phyloP scores from a whole-genome alignment of 2,797 vertebrate species.

The Phalanger gymnotis region DNA sequence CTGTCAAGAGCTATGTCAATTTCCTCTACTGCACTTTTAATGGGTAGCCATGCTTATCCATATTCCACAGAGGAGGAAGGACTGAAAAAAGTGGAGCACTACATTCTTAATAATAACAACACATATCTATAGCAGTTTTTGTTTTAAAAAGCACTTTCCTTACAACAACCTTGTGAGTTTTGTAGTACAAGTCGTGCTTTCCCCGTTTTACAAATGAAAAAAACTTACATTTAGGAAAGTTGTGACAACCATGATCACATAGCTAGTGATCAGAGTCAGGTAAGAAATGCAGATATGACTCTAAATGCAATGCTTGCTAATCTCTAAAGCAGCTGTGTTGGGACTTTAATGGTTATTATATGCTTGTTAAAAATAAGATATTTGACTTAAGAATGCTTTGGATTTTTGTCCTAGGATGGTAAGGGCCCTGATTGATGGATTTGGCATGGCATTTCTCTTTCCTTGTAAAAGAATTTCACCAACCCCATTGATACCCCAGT shows the following conservation, averaged over 20 bases:
- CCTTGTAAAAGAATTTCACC: background rate
- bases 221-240: background rate
- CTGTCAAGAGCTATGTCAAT: background rate
- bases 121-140: background rate
- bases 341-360: conserved; percentile 15
- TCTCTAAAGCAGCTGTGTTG: background rate
- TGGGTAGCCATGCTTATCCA: background rate
- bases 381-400: conserved; percentile 33
- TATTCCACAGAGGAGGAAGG: background rate
- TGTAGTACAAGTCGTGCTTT: background rate
- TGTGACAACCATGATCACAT: background rate
- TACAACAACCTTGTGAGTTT: background rate
- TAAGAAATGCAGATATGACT: background rate
- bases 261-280: background rate
- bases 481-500: background rate
- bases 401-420: background rate
- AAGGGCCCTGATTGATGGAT: background rate
- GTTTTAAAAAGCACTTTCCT: background rate
- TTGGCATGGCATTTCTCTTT: background rate
- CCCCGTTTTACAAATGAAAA: background rate
- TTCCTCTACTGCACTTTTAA: background rate
- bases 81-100: background rate
- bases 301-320: background rate
- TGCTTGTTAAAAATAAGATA: conserved; percentile 46
- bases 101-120: background rate